Evolutionary conservation across 1,140 invertebrate genomes (phyloP).

Genomic region (Sogatella furcifera): DNA sequence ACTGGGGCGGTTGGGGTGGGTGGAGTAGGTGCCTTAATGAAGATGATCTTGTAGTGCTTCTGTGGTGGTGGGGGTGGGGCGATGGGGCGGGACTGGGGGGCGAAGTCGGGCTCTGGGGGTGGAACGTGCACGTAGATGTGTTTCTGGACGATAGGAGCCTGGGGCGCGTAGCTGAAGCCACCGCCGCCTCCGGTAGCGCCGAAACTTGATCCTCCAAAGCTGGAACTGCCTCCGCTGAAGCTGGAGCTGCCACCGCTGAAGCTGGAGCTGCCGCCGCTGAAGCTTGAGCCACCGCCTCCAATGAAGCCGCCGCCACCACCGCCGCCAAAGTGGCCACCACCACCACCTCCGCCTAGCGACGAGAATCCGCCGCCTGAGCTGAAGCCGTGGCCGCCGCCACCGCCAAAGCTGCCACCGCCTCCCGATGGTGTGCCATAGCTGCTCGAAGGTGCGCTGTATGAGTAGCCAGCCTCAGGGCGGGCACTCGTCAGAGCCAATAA

Average conservation of each 20-base stretch:
- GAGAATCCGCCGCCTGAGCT: slow-evolving; percentile 22
- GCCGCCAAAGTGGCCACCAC: slow-evolving; percentile 29
- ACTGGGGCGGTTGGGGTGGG: slow-evolving; percentile 59
- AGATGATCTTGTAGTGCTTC: slow-evolving; percentile 82
- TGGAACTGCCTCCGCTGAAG: slow-evolving; percentile 25
- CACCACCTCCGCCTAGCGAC: slow-evolving; percentile 27
- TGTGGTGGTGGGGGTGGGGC: slow-evolving; percentile 48
- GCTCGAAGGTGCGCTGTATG: slow-evolving; percentile 34
- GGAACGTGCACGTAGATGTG: slow-evolving; percentile 74
- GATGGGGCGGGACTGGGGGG: slow-evolving; percentile 44
- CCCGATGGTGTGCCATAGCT: slow-evolving; percentile 27
- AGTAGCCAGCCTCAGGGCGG: slow-evolving; percentile 41
- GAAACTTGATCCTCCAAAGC: slow-evolving; percentile 27
- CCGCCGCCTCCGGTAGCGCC: slow-evolving; percentile 30
- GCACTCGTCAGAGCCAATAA: slow-evolving; percentile 37
- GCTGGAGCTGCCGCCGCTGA: slow-evolving; percentile 15
- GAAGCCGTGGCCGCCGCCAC: slow-evolving; percentile 25
- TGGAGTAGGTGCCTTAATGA: slow-evolving; percentile 76
- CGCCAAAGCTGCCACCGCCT: slow-evolving; percentile 21
- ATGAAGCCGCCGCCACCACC: slow-evolving; percentile 24
- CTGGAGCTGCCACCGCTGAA: slow-evolving; percentile 26
- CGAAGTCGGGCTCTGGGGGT: slow-evolving; percentile 53
- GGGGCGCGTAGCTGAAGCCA: slow-evolving; percentile 31
- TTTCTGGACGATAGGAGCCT: slow-evolving; percentile 48
- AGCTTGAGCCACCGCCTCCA: slow-evolving; percentile 27